Conservation (phyloP, 1,140 invertebrate species). For the Grapholita molesta region DNA sequence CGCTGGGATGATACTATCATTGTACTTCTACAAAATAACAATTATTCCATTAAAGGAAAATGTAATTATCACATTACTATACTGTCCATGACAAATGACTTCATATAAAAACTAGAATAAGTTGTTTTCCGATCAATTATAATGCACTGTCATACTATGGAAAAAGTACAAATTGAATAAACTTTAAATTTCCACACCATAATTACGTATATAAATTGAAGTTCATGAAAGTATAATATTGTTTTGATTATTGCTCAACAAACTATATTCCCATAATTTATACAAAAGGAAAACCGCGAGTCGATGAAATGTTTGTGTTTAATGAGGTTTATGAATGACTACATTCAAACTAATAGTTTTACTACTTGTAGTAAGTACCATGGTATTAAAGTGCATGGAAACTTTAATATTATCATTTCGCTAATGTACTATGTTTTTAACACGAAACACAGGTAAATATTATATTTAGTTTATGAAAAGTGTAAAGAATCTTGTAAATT, state of each 20-base stretch:
- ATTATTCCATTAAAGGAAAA: background rate
- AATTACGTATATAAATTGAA: background rate
- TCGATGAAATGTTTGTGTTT: background rate
- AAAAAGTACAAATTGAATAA: background rate
- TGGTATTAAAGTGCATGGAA: background rate
- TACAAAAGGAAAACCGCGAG: background rate
- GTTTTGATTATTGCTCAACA: background rate
- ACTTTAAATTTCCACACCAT: background rate
- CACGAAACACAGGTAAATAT: too few species aligned
- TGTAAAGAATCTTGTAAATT: too few species aligned
- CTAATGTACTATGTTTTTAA: too few species aligned
- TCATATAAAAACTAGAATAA: background rate
- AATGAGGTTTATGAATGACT: background rate
- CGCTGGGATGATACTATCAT: too few species aligned
- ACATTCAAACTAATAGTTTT: too few species aligned
- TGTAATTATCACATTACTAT: background rate
- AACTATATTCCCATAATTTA: background rate
- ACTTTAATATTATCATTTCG: background rate
- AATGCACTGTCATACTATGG: background rate
- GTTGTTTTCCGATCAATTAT: background rate
- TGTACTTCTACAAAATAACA: background rate
- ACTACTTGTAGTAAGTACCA: too few species aligned
- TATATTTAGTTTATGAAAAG: too few species aligned
- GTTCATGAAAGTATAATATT: background rate
- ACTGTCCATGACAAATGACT: background rate